Conservation (phyloP, 2,113 vertebrate species). For the Corvus moneduloides region DNA sequence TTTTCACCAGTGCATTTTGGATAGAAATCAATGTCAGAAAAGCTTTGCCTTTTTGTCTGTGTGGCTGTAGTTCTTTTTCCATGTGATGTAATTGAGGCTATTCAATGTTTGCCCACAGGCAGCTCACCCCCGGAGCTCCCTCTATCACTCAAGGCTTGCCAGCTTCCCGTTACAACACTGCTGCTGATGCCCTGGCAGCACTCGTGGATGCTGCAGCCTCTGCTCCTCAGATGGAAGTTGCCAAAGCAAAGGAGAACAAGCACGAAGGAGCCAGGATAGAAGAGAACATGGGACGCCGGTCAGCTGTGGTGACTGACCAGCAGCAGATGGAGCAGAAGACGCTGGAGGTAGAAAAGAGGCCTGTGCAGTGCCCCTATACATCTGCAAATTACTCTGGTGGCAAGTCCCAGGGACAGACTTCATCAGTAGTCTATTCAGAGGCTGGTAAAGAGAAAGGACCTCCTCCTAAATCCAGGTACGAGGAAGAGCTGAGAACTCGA, state of each 20-base stretch:
- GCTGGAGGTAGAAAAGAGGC: conserved; percentile 81
- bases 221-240: conserved; percentile 93
- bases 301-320: conserved; percentile 79
- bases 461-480: conserved; percentile 93
- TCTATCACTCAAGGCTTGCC: conserved; percentile 81
- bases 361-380: conserved; percentile 78
- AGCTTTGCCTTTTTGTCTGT: neutral
- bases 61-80: neutral
- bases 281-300: conserved; percentile 80
- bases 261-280: conserved; percentile 84
- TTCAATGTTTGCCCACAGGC: conserved; percentile 67
- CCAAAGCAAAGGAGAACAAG: conserved; percentile 90
- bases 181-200: conserved; percentile 92
- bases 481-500: conserved; percentile 93
- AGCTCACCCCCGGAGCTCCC: conserved; percentile 75
- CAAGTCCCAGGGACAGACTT: conserved; percentile 80
- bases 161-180: conserved; percentile 89
- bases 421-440: conserved; percentile 83
- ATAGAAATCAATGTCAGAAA: neutral
- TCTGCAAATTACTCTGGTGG: conserved; percentile 77
- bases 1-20: neutral
- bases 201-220: conserved; percentile 93
- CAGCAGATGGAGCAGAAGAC: conserved; percentile 76
- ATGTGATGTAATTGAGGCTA: neutral
- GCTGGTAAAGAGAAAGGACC: conserved; percentile 89